Evolutionary conservation across 1,140 invertebrate species (phyloP).

Genomic region (Plutomurus gul): DNA sequence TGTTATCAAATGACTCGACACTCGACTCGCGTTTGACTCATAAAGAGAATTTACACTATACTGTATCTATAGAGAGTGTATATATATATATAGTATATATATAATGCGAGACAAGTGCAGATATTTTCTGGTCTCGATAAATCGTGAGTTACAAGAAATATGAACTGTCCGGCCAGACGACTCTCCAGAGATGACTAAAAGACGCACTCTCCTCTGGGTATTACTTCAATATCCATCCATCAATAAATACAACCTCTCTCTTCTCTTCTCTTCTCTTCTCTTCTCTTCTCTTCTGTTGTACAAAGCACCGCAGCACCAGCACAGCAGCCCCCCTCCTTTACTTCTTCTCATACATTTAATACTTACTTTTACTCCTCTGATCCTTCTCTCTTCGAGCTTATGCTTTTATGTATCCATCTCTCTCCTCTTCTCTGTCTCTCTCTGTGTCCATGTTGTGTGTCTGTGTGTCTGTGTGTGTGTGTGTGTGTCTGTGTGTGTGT

Average conservation of each 20-base stretch:
- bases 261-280: background rate
- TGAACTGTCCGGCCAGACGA: slow-evolving; percentile 14
- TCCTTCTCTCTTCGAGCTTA: too few species aligned
- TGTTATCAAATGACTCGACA: slow-evolving; percentile 27
- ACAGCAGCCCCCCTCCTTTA: background rate
- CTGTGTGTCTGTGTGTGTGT: too few species aligned
- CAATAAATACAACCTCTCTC: background rate
- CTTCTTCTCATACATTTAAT: background rate
- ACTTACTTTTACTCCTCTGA: background rate
- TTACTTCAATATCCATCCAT: slow-evolving; percentile 15
- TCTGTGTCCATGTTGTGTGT: too few species aligned
- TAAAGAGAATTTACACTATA: too few species aligned
- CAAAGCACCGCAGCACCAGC: too few species aligned
- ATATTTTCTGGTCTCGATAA: slow-evolving; percentile 18
- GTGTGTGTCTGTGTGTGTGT: too few species aligned
- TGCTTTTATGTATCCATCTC: too few species aligned
- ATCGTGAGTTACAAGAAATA: slow-evolving; percentile 27
- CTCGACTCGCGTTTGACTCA: too few species aligned
- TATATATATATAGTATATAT: too few species aligned
- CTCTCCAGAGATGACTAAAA: slow-evolving; percentile 22
- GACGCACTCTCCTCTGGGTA: background rate
- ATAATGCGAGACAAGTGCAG: too few species aligned
- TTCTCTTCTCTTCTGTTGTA: background rate
- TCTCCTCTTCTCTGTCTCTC: too few species aligned
- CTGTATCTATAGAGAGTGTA: too few species aligned